These are phyloP conservation scores for Tachuris rubrigastra DNA, from an alignment of 2,113 vertebrate species.

Conservation along the genomic window DNA sequence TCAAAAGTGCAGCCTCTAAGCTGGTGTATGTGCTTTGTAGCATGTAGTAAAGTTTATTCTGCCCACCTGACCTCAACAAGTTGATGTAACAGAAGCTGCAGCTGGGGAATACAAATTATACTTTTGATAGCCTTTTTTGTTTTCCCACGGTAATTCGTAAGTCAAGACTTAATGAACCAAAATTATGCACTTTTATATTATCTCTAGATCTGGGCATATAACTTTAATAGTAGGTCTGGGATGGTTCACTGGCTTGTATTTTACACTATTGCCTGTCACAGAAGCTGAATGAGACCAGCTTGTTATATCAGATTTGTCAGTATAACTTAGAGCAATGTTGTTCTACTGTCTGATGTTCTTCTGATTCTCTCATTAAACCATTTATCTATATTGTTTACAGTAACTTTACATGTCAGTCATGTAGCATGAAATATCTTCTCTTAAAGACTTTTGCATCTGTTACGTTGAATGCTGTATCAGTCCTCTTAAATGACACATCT, in stretches of 20 bases:
- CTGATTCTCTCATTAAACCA: background rate
- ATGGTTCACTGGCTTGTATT: background rate
- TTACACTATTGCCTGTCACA: background rate
- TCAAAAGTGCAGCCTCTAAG: background rate
- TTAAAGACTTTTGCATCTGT: background rate
- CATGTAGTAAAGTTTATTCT: background rate
- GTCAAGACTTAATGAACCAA: background rate
- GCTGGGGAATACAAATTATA: background rate
- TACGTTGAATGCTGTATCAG: background rate
- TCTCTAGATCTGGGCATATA: background rate
- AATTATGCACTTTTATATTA: background rate
- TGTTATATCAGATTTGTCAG: background rate
- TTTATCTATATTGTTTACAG: background rate
- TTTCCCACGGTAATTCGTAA: background rate
- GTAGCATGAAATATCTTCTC: background rate
- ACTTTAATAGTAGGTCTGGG: background rate
- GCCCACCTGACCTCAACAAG: background rate
- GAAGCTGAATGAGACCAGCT: background rate
- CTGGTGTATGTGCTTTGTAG: background rate
- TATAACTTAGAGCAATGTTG: background rate
- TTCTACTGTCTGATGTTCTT: background rate
- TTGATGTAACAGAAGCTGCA: conserved; percentile 16
- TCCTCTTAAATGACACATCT: background rate
- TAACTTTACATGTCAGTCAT: background rate
- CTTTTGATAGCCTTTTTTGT: background rate